Evolutionary conservation across 2,113 vertebrate genomes (phyloP), one percentile per base, ranked within the genome.

Genomic region (Harpagus bidentatus): DNA sequence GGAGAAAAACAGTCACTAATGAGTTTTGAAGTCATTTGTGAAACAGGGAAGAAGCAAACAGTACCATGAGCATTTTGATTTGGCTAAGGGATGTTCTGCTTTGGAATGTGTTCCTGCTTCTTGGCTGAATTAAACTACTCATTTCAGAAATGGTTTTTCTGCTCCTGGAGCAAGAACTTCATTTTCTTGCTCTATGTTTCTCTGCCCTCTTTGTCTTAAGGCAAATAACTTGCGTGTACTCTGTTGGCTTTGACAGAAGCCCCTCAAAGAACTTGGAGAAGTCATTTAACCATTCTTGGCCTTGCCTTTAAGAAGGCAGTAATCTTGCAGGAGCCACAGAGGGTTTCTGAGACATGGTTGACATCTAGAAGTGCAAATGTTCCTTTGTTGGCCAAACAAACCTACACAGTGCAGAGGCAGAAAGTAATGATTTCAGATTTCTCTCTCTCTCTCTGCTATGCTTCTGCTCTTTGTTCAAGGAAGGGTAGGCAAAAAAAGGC

Each of bases 351-450:
- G 32, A 42, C 13, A 38, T 38, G 12, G 31, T 21, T 88, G 69
- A 79, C 52, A 71, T 84, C 56, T 88, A 36, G 40, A 87, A 95
- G 31, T 48, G 65, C 26, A 76, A 45, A 94, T 65, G 25, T 74
- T 91, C 73, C 16, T 69, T 74, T 95, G 50, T 42, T 93, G 93
- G 74, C 18, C 53, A 80, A 92, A 95, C 76, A 74, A 95, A 91
- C 40, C 42, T 77, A 58, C 56, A 58, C 36, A 82, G 25, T 25
- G 36, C 61, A 87, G 82, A 71, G 73, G 43, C 69, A 90, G 63
- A 77, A 76, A 91, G 65, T 25, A 87, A 69, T 26, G 17, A 81
- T 79, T 93, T 92, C 42, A 11, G 17, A 43, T 83, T 90, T 86
- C 5, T 92, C 16, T 83, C 74, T 83, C 74, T 78, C 74, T 74